Percentiles rank a stretch among this genome's conserved stretches.
phyloP scores from a whole-genome alignment of 2,113 vertebrate species.

The Fulica atra region DNA sequence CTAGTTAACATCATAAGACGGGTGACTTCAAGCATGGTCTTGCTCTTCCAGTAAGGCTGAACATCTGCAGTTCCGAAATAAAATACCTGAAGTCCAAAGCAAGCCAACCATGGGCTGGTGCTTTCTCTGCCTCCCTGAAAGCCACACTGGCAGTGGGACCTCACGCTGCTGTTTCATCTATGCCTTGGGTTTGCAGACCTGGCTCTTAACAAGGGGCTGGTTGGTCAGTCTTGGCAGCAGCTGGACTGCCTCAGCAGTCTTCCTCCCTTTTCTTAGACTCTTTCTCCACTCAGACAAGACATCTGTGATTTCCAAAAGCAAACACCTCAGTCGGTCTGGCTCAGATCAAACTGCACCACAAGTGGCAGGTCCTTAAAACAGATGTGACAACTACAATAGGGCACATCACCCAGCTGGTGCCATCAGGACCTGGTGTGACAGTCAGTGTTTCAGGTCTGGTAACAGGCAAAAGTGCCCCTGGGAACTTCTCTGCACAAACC shows the following conservation, averaged over 20 bases:
- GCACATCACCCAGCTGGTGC: constrained; percentile 7
- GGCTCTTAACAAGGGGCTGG: background rate
- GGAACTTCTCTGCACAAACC: constrained; percentile 38
- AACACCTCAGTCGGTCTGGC: background rate
- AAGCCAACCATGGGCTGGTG: background rate
- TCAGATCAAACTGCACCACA: constrained; percentile 4
- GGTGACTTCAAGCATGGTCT: background rate
- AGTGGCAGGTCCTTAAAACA: constrained; percentile 54
- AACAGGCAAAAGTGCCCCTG: constrained; percentile 25
- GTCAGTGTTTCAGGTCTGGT: background rate
- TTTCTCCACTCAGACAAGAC: background rate
- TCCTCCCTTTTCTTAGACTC: background rate
- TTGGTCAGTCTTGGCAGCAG: background rate
- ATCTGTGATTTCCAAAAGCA: background rate
- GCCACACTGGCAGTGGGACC: background rate
- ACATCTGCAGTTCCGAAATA: background rate
- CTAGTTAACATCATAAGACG: background rate
- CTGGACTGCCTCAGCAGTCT: background rate
- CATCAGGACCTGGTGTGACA: constrained; percentile 33
- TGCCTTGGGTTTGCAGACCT: background rate
- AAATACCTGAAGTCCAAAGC: background rate
- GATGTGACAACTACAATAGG: constrained; percentile 46
- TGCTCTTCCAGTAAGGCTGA: background rate
- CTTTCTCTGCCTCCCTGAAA: background rate
- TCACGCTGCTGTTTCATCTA: background rate